Base-by-base conservation (phyloP, 2,888 invertebrate species). In the Mongoloraphidia duomilia region DNA sequence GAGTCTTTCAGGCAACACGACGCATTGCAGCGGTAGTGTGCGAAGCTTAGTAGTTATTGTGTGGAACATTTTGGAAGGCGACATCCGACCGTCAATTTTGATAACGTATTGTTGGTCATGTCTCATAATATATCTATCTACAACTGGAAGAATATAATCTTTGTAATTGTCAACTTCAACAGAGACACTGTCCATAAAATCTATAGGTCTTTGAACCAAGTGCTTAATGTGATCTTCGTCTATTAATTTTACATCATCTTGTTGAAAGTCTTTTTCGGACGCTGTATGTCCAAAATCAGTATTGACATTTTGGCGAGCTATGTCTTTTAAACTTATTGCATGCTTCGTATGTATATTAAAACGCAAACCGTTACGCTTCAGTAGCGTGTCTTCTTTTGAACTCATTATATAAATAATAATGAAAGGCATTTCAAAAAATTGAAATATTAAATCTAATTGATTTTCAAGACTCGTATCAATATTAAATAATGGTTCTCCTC, bases 331-430 rank as follows among this genome's bases (percentile, higher is more conserved):
- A 37, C 26, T 45, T 12, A 45, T 17, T 12, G 3, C n/a, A 14
- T 35, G 17, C 14, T 33, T 13, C 8, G 45, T 10, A 14, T 45
- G 10, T 8, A 45, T 45, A 36, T 45, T 35, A 45, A 26, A 37
- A 11, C 45, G 45, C 26, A 45, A 14, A 12, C 17, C n/a, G 10
- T 45, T n/a, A 17, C 67, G 53, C 53, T 67, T 72, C 12, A 64
- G 64, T 26, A 74, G 56, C n/a, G 73, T 65, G 58, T 79, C 79
- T 46, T 60, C 61, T 53, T 76, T 72, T 26, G 74, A 68, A 53
- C 76, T 75, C 39, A 70, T 69, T 1, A 77, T 59, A 57, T 78
- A 73, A 55, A 81, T 70, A 17, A 80, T 67, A 40, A 79, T 58
- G 55, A 61, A 64, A 2, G 66, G 65, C 10, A 56, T 52, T 33